Percentiles rank a stretch among this genome's conserved stretches.
Evolutionary conservation across 2,113 vertebrate species (phyloP).

Genomic region (Xerus inauris): DNA sequence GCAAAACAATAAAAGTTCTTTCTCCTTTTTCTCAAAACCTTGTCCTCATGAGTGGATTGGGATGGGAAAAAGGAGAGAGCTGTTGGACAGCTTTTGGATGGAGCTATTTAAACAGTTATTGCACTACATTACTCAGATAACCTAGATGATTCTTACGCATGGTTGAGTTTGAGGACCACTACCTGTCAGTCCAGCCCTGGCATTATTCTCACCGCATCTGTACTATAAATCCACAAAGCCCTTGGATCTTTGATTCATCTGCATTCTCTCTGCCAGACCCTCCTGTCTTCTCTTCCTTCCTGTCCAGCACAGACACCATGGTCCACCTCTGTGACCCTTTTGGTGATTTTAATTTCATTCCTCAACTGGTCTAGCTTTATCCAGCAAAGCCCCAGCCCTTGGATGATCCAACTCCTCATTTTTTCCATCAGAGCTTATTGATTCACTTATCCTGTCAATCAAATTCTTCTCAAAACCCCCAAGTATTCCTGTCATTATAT

Average conservation of each 20-base stretch:
- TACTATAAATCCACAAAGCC: neutral
- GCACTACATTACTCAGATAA: too few relatives aligned
- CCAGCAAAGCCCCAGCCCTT: neutral
- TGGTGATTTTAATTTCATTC: neutral
- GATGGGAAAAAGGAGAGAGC: too few relatives aligned
- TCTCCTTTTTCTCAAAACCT: too few relatives aligned
- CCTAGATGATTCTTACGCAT: neutral
- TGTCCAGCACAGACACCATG: neutral
- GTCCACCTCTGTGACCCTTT: neutral
- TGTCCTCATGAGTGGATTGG: too few relatives aligned
- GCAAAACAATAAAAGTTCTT: too few relatives aligned
- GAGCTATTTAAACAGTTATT: too few relatives aligned
- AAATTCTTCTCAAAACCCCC: neutral
- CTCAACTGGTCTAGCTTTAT: neutral
- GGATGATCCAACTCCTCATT: too few relatives aligned
- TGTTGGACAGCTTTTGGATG: too few relatives aligned
- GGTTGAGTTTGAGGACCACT: neutral
- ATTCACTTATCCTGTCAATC: neutral
- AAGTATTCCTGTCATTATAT: neutral
- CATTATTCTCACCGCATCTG: neutral
- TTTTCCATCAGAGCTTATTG: neutral
- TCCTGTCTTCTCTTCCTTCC: neutral
- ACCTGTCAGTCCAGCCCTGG: too few relatives aligned
- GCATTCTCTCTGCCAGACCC: neutral
- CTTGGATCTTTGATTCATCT: neutral